Conservation (phyloP, 2,888 invertebrate species). For the Drosophila subsilvestris region DNA sequence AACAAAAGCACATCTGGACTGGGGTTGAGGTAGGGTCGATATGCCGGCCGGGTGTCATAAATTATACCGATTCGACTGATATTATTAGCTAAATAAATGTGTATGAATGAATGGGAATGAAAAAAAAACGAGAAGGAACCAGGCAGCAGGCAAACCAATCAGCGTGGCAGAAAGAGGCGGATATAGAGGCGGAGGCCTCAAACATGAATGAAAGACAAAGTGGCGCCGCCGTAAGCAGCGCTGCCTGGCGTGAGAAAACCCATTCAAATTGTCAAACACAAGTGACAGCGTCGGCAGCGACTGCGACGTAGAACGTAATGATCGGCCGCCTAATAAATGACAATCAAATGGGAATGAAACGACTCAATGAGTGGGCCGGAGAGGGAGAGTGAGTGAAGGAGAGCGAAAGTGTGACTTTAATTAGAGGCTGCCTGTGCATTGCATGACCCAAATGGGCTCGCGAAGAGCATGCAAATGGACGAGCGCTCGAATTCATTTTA, state of each 20-base stretch:
- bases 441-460: slow-evolving; percentile 14
- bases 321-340: slow-evolving; percentile 59
- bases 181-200: background rate
- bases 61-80: slow-evolving; percentile 77
- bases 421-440: slow-evolving; percentile 2
- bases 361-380: slow-evolving; percentile 20
- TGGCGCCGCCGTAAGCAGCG: slow-evolving; percentile 60
- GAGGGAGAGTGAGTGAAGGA: slow-evolving; percentile 18
- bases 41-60: slow-evolving; percentile 65
- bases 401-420: slow-evolving; percentile 36
- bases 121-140: slow-evolving; percentile 23
- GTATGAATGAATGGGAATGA: slow-evolving; percentile 59
- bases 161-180: slow-evolving; percentile 17
- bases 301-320: slow-evolving; percentile 56
- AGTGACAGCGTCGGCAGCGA: slow-evolving; percentile 20
- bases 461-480: slow-evolving; percentile 12
- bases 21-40: slow-evolving; percentile 30
- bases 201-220: slow-evolving; percentile 57
- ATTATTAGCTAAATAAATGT: slow-evolving; percentile 77
- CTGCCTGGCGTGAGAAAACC: slow-evolving; percentile 75
- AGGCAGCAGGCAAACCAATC: slow-evolving; percentile 6
- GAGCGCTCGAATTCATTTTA: background rate
- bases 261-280: slow-evolving; percentile 71
- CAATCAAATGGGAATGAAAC: slow-evolving; percentile 52
- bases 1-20: slow-evolving; percentile 43